Evolutionary conservation across 1,140 invertebrate genomes (phyloP).

Genomic region (Ostrea denselamellosa): DNA sequence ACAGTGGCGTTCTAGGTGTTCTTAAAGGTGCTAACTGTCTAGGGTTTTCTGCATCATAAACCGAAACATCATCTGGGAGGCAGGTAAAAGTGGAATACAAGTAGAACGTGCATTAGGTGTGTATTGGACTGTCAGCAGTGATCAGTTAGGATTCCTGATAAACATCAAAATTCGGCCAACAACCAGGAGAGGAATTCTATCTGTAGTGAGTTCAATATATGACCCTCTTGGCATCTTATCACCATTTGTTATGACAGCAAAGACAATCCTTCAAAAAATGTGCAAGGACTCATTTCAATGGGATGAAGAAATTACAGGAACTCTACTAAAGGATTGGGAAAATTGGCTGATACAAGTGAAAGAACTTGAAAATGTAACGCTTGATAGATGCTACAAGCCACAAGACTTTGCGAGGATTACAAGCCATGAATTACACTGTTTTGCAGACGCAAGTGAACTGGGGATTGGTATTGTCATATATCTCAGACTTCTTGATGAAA

Average conservation of each 20-base stretch:
- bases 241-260: slow-evolving; percentile 52
- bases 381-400: slow-evolving; percentile 46
- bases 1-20: slow-evolving; percentile 12
- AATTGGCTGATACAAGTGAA: slow-evolving; percentile 45
- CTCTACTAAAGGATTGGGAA: slow-evolving; percentile 34
- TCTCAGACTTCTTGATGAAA: slow-evolving; percentile 41
- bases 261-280: slow-evolving; percentile 50
- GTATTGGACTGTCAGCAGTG: slow-evolving; percentile 48
- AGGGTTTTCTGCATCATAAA: not conserved
- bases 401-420: no score
- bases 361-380: slow-evolving; percentile 35
- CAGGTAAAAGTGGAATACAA: no score
- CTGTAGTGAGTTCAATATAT: slow-evolving; percentile 49
- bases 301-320: slow-evolving; percentile 51
- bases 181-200: not conserved
- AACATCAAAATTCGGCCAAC: slow-evolving; percentile 30
- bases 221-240: slow-evolving; percentile 57
- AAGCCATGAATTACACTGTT: slow-evolving; percentile 55
- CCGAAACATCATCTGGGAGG: no score
- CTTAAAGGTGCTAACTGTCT: not conserved
- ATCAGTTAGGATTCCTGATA: slow-evolving; percentile 55
- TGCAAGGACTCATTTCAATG: slow-evolving; percentile 47
- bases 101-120: slow-evolving; percentile 47
- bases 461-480: slow-evolving; percentile 57
- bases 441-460: slow-evolving; percentile 56